Percentiles rank a stretch among this genome's conserved stretches.
Conservation (phyloP, 2,113 vertebrate genomes). For the Pithys albifrons region DNA sequence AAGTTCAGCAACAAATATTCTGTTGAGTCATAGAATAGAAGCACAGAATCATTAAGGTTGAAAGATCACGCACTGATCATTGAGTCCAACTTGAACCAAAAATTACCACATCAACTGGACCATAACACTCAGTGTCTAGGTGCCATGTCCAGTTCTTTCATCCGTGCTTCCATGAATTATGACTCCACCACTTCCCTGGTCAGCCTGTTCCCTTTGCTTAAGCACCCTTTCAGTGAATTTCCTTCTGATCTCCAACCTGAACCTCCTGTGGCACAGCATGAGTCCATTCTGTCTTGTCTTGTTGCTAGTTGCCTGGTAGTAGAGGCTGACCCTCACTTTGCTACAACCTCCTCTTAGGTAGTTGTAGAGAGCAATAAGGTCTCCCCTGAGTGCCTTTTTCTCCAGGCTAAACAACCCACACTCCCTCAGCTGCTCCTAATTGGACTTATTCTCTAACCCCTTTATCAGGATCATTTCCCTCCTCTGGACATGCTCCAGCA, state of each 20-base stretch:
- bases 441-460: not conserved
- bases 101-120: not conserved
- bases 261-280: not conserved
- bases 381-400: not conserved
- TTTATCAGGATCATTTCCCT: not conserved
- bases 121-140: not conserved
- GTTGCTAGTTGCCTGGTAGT: rapidly evolving
- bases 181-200: not conserved
- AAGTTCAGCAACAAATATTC: not conserved
- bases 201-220: not conserved
- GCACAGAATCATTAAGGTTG: not conserved
- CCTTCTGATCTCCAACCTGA: not conserved
- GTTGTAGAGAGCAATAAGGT: not conserved
- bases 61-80: not conserved
- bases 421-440: not conserved
- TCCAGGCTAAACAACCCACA: not conserved
- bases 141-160: not conserved
- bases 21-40: not conserved
- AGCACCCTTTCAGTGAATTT: not conserved
- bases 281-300: not conserved
- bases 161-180: not conserved
- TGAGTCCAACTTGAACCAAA: rapidly evolving
- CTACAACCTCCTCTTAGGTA: not conserved
- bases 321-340: not conserved
- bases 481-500: not conserved